phyloP scores from a whole-genome alignment of 2,113 vertebrate species.

The Oenanthe oenanthe region DNA sequence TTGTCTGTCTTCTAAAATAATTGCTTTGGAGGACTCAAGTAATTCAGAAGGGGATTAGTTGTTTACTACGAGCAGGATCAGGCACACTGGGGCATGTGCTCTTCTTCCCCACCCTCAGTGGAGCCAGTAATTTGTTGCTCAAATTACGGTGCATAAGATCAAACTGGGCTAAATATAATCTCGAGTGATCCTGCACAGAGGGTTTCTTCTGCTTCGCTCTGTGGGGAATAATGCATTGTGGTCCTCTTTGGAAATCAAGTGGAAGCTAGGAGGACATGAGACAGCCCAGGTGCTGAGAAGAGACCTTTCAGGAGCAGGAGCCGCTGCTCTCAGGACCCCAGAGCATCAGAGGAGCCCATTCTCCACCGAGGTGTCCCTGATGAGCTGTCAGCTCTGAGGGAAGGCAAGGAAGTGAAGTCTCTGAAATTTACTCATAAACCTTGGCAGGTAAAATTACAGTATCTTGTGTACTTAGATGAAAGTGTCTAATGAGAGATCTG shows the following conservation, averaged over 20 bases:
- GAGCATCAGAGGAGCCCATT: not conserved
- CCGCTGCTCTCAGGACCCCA: not conserved
- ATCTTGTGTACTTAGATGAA: not conserved
- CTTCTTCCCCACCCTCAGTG: not conserved
- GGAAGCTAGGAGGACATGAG: not conserved
- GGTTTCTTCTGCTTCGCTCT: not conserved
- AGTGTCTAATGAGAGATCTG: not conserved
- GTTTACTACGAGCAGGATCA: not conserved
- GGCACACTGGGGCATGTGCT: not conserved
- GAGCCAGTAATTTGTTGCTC: not conserved
- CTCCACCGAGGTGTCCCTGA: accelerated
- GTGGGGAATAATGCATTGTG: not conserved
- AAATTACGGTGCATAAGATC: not conserved
- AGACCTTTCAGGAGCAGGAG: not conserved
- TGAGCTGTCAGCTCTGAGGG: not conserved
- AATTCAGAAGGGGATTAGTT: not conserved
- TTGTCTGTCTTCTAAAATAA: not conserved
- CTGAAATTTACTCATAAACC: not conserved
- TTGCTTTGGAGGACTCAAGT: not conserved
- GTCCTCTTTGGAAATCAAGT: not conserved
- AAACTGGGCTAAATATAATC: not conserved
- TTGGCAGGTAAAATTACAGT: not conserved
- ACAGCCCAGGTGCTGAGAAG: not conserved
- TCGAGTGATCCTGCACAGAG: not conserved
- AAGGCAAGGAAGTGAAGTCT: not conserved